Base-by-base conservation (phyloP, 1,140 invertebrate species). In the Idris sp. region DNA sequence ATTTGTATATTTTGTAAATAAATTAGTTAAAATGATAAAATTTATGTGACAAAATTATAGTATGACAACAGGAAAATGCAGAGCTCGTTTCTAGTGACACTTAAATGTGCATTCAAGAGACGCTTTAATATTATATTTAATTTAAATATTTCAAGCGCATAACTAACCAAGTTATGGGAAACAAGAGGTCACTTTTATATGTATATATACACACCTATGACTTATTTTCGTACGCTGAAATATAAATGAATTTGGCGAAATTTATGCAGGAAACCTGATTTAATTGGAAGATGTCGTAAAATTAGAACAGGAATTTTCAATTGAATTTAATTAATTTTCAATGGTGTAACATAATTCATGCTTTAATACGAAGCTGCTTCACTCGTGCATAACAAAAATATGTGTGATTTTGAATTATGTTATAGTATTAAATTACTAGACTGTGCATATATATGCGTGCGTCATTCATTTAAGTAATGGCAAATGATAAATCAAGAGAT, bases 61-160 rank as follows among this genome's bases (percentile, higher is more conserved):
- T 6, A 22, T 6, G 19, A 22, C 19, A 22, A 22, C 19, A 6
- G 6, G 19, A 22, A 2, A 22, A 22, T 22, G 6, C 6, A 22
- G n/a, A n/a, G n/a, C n/a, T n/a, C n/a, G n/a, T n/a, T n/a, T n/a
- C n/a, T n/a, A n/a, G n/a, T n/a, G n/a, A n/a, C n/a, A n/a, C n/a
- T n/a, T n/a, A 22, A 22, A 22, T 22, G 19, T 4, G 19, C 19
- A 22, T 2, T 22, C 19, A 22, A 22, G 19, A 22, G 19, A 4
- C 19, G 19, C 19, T 54, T 40, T 41, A 40, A 28, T 40, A 40
- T 40, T 53, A 40, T 53, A 53, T 36, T 25, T 6, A 22, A 22
- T 22, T 40, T 48, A 8, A 16, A 48, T 48, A 48, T 48, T 51
- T 51, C 38, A n/a, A n/a, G 38, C 26, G 48, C 18, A 15, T 26